Percentiles rank a stretch among this genome's conserved stretches.
phyloP scores from a whole-genome alignment of 2,113 vertebrate species.

The Platycercus adscitus region DNA sequence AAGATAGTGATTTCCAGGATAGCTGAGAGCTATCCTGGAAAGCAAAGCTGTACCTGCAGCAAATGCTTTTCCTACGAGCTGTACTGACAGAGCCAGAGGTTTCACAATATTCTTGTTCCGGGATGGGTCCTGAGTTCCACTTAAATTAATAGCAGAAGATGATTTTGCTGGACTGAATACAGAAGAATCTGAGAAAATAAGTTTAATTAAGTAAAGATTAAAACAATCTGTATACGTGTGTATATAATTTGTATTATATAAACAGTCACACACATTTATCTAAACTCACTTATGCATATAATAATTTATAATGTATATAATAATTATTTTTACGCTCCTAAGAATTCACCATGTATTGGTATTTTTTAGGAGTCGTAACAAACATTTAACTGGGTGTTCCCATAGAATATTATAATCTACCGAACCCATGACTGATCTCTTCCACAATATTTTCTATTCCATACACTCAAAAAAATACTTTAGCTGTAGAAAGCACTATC shows the following conservation, averaged over 20 bases:
- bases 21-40: background rate
- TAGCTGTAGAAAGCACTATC: background rate
- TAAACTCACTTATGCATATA: background rate
- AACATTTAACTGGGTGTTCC: background rate
- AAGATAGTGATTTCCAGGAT: background rate
- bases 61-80: slow-evolving; percentile 86
- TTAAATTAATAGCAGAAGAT: slow-evolving; percentile 83
- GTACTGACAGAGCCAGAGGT: slow-evolving; percentile 85
- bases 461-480: background rate
- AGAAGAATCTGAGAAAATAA: slow-evolving; percentile 83
- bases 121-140: slow-evolving; percentile 84
- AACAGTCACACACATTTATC: background rate
- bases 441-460: background rate
- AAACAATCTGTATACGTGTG: background rate
- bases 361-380: background rate
- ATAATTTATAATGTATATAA: background rate
- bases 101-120: slow-evolving; percentile 86
- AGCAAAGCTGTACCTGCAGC: slow-evolving; percentile 82
- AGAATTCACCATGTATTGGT: background rate
- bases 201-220: background rate
- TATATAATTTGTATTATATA: background rate
- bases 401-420: background rate
- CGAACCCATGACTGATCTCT: background rate
- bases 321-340: background rate
- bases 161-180: slow-evolving; percentile 79